Evolutionary conservation across 2,888 invertebrate genomes (phyloP), one percentile per base, ranked within the genome.

Genomic region (Eupithecia subumbrata): DNA sequence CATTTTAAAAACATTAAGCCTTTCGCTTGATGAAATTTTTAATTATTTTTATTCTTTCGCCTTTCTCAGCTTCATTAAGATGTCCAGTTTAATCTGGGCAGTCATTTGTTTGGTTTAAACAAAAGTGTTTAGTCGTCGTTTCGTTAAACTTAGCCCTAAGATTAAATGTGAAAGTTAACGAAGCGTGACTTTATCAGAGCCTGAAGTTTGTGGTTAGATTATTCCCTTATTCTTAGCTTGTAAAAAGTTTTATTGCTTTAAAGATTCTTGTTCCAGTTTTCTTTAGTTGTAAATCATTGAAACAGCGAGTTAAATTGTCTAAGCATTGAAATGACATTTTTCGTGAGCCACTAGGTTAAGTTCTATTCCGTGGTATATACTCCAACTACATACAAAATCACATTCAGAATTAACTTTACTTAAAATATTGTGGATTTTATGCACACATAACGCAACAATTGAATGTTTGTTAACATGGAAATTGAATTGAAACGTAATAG

Each of bases 1-100:
- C 87, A 84, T 88, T 86, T 86, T 68, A 82, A 83, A 85, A 87
- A 86, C 85, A 84, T 84, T 85, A 86, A 85, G 83, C 82, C 80
- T 88, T 76, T 88, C 86, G 88, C 83, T 84, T 88, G 88, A 90
- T 89, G 88, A 89, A 87, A 85, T 88, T 88, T 89, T 87, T 86
- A 86, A 88, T 88, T 87, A 87, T 86, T 83, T 83, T 86, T 78
- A 79, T 79, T 84, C 79, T 80, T 78, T 72, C 76, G 72, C 72
- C 72, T 75, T 78, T 76, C 77, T 78, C 74, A 76, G 78, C 75
- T 73, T 80, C 80, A 76, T 79, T 80, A 79, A 81, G 77, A 79
- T 77, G 79, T 78, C 79, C 79, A 79, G 79, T 78, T 81, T 80
- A 76, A 81, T 82, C 82, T 80, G 76, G 75, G 75, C 76, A 75